Evolutionary conservation across 2,888 invertebrate genomes (phyloP), one percentile per base, ranked within the genome.

Genomic region (Hirtodrosophila duncani): DNA sequence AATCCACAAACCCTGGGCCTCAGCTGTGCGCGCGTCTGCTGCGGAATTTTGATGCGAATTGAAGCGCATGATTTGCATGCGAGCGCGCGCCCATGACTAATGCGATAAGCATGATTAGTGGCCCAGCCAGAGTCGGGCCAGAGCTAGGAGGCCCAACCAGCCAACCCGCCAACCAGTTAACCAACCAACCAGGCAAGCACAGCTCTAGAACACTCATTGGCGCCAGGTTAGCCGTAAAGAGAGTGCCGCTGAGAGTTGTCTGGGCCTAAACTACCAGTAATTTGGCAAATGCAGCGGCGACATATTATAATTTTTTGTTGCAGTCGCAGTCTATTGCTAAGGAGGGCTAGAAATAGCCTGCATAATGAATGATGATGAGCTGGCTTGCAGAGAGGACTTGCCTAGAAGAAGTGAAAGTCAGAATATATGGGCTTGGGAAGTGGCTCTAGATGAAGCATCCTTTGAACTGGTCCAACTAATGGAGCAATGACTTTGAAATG

Each of bases 31-130:
- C 41, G 51, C 50, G 55, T 46, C 48, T 58, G 53, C 39, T 57
- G 38, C 55, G 72, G 77, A 77, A 74, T 74, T 74, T 72, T 74
- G 72, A 74, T 77, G 72, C 43, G 72, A 64, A 64, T 52, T 74
- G 77, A 77, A 52, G 69, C 72, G 53, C 60, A 72, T 74, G 72
- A 74, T 74, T 74, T 74, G 72, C 77, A 74, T 74, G 71, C 75
- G 59, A 71, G 62, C 67, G 53, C 63, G 67, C 60, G 63, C 59
- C 67, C 79, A 77, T 77, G 75, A 77, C 79, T 77, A 77, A 77
- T 77, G 71, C 79, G 75, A 78, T 75, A 79, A 79, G 79, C 75
- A 77, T 77, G 75, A 77, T 75, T 79, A 79, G 79, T 78, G 74
- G 34, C 42, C 63, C 33, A 41, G 48, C 36, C 46, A 23, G 23